Base-by-base conservation (phyloP, 2,888 invertebrate genomes). In the Lissocephala sabroskyi region DNA sequence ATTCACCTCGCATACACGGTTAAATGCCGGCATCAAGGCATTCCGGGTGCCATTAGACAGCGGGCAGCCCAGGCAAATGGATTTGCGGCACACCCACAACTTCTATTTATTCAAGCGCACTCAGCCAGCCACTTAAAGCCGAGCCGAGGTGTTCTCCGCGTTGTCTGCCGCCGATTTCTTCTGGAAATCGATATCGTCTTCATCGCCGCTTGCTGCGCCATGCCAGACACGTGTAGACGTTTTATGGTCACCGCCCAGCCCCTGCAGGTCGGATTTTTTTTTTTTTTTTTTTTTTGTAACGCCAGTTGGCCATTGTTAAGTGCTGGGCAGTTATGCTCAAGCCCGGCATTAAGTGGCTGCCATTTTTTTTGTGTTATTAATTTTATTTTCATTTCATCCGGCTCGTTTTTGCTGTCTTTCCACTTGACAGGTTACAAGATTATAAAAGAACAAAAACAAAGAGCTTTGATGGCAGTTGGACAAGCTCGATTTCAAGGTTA, bases 61-160 rank as follows among this genome's bases (percentile, higher is more conserved):
- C 4, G 23, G 11, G 4, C 29, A 29, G n/a, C 29, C 14, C 14
- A 11, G 10, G 32, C 39, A 52, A 33, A 40, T 36, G 49, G 49
- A 56, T n/a, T n/a, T n/a, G n/a, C 36, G 46, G 23, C 23, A 23
- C 16, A 35, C 10, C 40, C 0, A 6, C 32, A n/a, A 59, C 52
- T 62, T 65, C 54, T 62, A 57, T 62, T 64, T 64, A 62, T 62
- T 60, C 59, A 63, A 59, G 62, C 55, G 50, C 42, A 18, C 17
- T 18, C 35, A 37, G 10, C 19, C 23, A 33, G 13, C 19, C 32
- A 28, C 14, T 9, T 10, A 37, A 37, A 37, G 37, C 37, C 19
- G 18, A 37, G n/a, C n/a, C n/a, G 52, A 56, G 53, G 56, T 65
- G 56, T 49, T 36, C 16, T 44, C 28, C 14, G 33, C 26, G 5